These are phyloP conservation scores for Melanocharis versteri DNA, from an alignment of 2,113 vertebrate species.

Conservation along the genomic window DNA sequence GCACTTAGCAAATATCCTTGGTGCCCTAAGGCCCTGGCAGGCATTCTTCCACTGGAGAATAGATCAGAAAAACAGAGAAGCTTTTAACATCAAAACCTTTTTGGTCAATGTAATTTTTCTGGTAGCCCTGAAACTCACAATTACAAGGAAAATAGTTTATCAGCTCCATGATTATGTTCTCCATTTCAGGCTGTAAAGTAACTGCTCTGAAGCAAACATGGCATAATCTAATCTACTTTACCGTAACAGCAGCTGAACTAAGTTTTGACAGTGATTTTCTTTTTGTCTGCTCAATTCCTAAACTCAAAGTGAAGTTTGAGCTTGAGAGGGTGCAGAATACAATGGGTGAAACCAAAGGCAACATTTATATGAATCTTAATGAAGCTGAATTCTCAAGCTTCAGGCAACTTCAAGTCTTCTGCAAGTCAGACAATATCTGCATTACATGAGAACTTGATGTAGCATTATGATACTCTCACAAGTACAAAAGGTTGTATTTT, in stretches of 20 bases:
- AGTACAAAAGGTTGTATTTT: conserved; percentile 24
- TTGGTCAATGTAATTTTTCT: not conserved
- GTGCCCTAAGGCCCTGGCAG: rapidly evolving
- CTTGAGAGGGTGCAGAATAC: not conserved
- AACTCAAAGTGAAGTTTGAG: not conserved
- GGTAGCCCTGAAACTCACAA: not conserved
- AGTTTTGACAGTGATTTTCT: conserved; percentile 11
- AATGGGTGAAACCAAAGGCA: conserved; percentile 29
- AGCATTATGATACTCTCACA: not conserved
- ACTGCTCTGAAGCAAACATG: not conserved
- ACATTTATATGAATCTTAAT: conserved; percentile 41
- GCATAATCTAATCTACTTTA: not conserved
- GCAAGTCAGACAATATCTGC: not conserved
- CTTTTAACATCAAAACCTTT: not conserved
- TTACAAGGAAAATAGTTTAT: not conserved
- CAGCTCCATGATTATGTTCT: not conserved
- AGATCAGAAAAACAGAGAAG: not conserved
- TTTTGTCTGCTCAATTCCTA: not conserved
- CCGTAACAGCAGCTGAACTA: not conserved
- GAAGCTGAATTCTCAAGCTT: conserved; percentile 18
- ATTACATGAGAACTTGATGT: conserved; percentile 11
- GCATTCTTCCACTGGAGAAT: not conserved
- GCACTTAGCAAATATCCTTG: not conserved
- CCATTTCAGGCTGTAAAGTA: not conserved
- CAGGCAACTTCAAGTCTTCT: not conserved